Conservation (phyloP, 2,888 invertebrate genomes). For the Phaonia tiefii region DNA sequence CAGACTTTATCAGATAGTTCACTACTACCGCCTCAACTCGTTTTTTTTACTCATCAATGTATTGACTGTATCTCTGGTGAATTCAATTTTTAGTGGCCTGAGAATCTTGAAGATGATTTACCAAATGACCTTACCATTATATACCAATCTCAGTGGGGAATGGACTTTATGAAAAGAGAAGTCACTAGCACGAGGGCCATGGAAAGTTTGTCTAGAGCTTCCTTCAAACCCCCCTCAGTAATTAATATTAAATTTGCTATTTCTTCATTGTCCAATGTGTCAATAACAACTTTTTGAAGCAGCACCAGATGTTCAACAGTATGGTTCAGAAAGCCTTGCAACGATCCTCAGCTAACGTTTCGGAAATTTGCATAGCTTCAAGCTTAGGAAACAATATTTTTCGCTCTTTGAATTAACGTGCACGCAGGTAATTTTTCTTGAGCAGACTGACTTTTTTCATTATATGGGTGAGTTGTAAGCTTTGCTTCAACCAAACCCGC, state of each 20-base stretch:
- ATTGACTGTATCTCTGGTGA: too few relatives aligned
- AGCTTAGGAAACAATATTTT: constrained; percentile 8
- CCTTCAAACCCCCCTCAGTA: neutral
- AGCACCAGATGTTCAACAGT: constrained; percentile 16
- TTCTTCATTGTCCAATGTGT: constrained; percentile 20
- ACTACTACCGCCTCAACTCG: too few relatives aligned
- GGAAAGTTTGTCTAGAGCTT: neutral
- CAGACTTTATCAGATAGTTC: too few relatives aligned
- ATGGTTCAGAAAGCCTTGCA: constrained; percentile 35
- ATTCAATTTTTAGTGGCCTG: too few relatives aligned
- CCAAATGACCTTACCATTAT: constrained; percentile 68
- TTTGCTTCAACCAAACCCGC: too few relatives aligned
- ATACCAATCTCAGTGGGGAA: neutral
- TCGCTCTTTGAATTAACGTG: too few relatives aligned
- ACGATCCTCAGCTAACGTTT: constrained; percentile 16
- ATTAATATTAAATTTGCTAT: constrained; percentile 11
- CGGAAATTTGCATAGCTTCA: constrained; percentile 34
- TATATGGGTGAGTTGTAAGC: too few relatives aligned
- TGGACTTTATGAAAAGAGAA: neutral
- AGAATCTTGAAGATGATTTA: constrained; percentile 37
- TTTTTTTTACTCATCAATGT: too few relatives aligned
- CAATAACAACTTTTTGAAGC: constrained; percentile 8
- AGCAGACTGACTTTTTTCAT: too few relatives aligned
- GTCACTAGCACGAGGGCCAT: constrained; percentile 21
- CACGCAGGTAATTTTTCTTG: too few relatives aligned